A percentile compares a stretch with the other conserved stretches of the same genome.
Evolutionary conservation across 2,113 vertebrate species (phyloP).

Genomic region (Pachypanchax playfairii): DNA sequence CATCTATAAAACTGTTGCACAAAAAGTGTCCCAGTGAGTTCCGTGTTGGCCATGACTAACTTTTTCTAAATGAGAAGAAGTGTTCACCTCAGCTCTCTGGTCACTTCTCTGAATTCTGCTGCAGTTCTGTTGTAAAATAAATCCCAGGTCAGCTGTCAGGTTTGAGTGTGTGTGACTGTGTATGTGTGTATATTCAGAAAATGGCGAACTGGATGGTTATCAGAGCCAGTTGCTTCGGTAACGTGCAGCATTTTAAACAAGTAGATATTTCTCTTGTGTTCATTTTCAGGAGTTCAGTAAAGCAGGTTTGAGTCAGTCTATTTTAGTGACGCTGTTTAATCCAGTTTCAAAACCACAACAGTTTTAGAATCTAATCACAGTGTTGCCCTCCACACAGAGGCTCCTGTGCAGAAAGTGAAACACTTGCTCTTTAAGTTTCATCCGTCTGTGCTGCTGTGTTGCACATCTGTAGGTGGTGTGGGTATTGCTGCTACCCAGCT

Average conservation of each 20-base stretch:
- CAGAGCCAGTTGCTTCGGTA: conserved; percentile 45
- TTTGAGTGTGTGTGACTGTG: conserved; percentile 1
- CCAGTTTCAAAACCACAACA: neutral
- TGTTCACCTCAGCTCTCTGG: conserved; percentile 33
- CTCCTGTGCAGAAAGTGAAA: neutral
- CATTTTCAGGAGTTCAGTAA: neutral
- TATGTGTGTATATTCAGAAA: conserved; percentile 17
- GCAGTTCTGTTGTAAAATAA: conserved; percentile 13
- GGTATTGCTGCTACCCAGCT: conserved; percentile 93
- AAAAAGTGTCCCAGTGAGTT: neutral
- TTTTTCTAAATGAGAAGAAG: neutral
- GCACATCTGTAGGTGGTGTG: conserved; percentile 85
- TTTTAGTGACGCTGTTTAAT: neutral
- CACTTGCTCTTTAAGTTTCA: neutral
- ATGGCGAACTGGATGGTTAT: conserved; percentile 39
- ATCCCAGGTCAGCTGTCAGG: conserved; percentile 1
- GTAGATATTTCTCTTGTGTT: neutral
- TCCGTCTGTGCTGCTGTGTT: neutral
- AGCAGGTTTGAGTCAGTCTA: too few species aligned
- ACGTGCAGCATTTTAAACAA: conserved; percentile 9
- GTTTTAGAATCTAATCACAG: neutral
- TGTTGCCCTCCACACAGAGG: neutral
- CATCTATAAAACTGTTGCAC: neutral
- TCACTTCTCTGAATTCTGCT: conserved; percentile 39
- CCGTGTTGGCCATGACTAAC: neutral